These are phyloP conservation scores for Brachyistius frenatus DNA, from an alignment of 2,113 vertebrate genomes.

Conservation along the genomic window DNA sequence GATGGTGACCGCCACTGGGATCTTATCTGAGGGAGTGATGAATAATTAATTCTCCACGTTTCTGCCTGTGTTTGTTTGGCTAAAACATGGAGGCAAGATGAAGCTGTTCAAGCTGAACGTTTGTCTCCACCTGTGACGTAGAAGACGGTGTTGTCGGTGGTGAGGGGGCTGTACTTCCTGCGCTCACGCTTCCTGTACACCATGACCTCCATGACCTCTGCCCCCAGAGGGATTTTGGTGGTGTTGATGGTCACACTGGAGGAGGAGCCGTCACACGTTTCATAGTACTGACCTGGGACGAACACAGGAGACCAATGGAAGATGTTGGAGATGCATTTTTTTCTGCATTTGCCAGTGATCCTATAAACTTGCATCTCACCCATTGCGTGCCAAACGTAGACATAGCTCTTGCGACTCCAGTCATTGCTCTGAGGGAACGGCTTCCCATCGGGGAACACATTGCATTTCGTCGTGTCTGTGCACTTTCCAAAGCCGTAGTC, in stretches of 20 bases:
- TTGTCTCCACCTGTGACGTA: slow-evolving; percentile 88
- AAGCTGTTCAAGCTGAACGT: background rate
- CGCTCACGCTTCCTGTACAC: slow-evolving; percentile 88
- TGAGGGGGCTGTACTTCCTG: slow-evolving; percentile 83
- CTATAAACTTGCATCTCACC: slow-evolving; percentile 78
- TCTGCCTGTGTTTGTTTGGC: slow-evolving; percentile 3
- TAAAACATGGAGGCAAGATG: background rate
- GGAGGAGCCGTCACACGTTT: slow-evolving; percentile 87
- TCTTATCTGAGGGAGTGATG: slow-evolving; percentile 85
- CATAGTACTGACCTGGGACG: slow-evolving; percentile 90
- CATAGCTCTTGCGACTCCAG: slow-evolving; percentile 88
- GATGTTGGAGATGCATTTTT: background rate
- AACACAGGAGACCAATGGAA: background rate
- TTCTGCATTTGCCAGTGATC: accelerated
- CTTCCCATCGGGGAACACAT: slow-evolving; percentile 91
- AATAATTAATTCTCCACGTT: background rate
- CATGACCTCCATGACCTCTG: slow-evolving; percentile 90
- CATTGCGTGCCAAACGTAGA: slow-evolving; percentile 92
- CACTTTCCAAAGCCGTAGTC: slow-evolving; percentile 85
- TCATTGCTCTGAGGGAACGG: slow-evolving; percentile 87
- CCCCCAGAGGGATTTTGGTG: slow-evolving; percentile 87
- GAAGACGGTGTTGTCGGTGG: slow-evolving; percentile 83
- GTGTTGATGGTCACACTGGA: slow-evolving; percentile 90
- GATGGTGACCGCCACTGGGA: slow-evolving; percentile 90
- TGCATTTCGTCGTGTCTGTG: slow-evolving; percentile 68